These are phyloP conservation scores for Balearica regulorum DNA, from an alignment of 2,797 vertebrate species.

Conservation along the genomic window DNA sequence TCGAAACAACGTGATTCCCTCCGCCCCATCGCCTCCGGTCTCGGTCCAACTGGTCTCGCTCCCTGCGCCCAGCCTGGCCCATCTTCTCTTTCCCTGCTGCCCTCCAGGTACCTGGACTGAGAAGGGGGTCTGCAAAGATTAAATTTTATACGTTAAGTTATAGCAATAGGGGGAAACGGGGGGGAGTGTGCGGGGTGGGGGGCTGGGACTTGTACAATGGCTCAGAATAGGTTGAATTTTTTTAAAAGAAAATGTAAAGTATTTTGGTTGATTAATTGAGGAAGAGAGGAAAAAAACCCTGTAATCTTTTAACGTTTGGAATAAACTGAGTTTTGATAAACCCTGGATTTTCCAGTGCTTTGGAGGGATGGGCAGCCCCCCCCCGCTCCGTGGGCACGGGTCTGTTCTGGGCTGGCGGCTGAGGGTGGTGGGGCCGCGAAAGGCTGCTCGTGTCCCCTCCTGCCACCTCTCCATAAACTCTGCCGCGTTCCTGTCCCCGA, in stretches of 20 bases:
- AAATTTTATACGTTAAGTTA: slow-evolving; percentile 20
- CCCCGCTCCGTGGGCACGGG: background rate
- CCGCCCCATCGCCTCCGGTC: rapidly evolving
- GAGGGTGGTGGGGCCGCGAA: background rate
- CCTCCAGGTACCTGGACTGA: background rate
- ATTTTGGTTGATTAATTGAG: slow-evolving; percentile 62
- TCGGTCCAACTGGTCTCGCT: background rate
- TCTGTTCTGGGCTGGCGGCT: rapidly evolving
- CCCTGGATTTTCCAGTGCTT: background rate
- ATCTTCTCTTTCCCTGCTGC: background rate
- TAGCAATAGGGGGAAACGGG: background rate
- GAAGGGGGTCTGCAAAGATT: background rate
- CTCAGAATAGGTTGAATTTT: slow-evolving; percentile 19
- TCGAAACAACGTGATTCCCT: background rate
- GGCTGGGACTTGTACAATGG: background rate
- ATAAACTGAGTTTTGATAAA: slow-evolving; percentile 72
- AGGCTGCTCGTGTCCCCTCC: background rate
- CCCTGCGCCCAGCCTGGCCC: background rate
- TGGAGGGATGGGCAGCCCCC: background rate
- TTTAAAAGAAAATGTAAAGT: slow-evolving; percentile 47
- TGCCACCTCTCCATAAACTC: background rate
- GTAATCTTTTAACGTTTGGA: slow-evolving; percentile 72
- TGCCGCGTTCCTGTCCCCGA: rapidly evolving
- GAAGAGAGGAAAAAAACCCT: background rate
- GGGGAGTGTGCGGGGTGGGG: background rate